These are phyloP conservation scores for Cossypha polioptera DNA, from an alignment of 2,797 vertebrate species.

Conservation along the genomic window DNA sequence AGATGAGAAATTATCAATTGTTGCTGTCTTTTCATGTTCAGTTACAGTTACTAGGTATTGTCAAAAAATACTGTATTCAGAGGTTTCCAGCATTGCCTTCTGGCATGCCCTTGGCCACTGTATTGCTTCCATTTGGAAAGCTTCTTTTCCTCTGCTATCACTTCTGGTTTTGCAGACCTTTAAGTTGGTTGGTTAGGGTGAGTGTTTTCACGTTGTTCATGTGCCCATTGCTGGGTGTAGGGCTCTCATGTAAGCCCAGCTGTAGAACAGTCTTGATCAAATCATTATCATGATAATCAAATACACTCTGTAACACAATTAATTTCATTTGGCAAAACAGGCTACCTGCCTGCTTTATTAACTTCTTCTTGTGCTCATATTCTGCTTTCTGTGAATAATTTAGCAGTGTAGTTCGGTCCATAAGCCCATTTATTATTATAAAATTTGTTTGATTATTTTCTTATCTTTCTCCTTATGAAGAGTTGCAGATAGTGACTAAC, in stretches of 20 bases:
- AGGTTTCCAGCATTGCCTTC: neutral
- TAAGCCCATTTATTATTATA: neutral
- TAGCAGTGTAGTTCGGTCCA: neutral
- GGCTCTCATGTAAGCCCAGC: neutral
- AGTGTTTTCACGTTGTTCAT: neutral
- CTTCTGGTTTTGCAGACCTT: neutral
- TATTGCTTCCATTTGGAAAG: neutral
- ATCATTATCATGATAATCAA: neutral
- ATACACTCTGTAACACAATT: neutral
- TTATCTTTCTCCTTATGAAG: neutral
- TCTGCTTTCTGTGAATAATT: neutral
- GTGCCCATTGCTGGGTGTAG: neutral
- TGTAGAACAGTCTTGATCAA: neutral
- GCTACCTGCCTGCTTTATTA: neutral
- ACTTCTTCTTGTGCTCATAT: neutral
- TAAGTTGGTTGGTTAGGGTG: neutral
- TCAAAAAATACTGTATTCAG: neutral
- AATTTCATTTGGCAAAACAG: neutral
- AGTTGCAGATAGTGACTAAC: neutral
- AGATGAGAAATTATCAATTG: neutral
- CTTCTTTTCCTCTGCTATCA: neutral
- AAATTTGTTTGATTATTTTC: neutral
- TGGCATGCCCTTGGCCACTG: neutral
- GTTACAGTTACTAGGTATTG: neutral
- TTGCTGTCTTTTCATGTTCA: neutral